phyloP scores from a whole-genome alignment of 2,888 invertebrate genomes.

The Crepidodera aurea region DNA sequence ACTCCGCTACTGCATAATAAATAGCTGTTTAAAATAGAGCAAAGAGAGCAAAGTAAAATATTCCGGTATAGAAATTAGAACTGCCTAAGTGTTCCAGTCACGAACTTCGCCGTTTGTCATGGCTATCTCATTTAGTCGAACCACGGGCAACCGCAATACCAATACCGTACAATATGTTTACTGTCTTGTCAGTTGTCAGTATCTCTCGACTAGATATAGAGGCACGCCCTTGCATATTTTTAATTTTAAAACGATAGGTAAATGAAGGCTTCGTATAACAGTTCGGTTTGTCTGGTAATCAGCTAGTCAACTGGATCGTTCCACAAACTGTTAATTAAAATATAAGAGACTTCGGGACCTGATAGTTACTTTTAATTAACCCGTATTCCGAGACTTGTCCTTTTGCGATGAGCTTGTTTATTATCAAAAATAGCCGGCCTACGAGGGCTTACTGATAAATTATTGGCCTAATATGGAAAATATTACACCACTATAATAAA shows the following conservation, averaged over 20 bases:
- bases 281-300: background rate
- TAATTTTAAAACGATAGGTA: constrained; percentile 26
- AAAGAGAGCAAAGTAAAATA: constrained; percentile 1
- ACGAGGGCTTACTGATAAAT: too few species aligned
- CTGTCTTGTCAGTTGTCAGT: constrained; percentile 40
- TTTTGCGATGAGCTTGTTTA: too few species aligned
- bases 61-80: constrained; percentile 51
- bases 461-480: too few species aligned
- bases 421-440: too few species aligned
- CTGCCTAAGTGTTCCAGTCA: constrained; percentile 54
- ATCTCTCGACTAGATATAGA: constrained; percentile 26
- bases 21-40: background rate
- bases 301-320: background rate
- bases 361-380: background rate
- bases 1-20: background rate
- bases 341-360: background rate
- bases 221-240: constrained; percentile 40
- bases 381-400: too few species aligned
- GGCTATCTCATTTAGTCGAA: constrained; percentile 24
- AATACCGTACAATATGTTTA: background rate
- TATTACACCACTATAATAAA: too few species aligned
- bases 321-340: constrained; percentile 5
- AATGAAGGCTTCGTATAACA: constrained; percentile 35
- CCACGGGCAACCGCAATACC: background rate
- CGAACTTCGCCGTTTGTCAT: constrained; percentile 46